phyloP scores from a whole-genome alignment of 1,140 invertebrate species.

The Galleria mellonella region DNA sequence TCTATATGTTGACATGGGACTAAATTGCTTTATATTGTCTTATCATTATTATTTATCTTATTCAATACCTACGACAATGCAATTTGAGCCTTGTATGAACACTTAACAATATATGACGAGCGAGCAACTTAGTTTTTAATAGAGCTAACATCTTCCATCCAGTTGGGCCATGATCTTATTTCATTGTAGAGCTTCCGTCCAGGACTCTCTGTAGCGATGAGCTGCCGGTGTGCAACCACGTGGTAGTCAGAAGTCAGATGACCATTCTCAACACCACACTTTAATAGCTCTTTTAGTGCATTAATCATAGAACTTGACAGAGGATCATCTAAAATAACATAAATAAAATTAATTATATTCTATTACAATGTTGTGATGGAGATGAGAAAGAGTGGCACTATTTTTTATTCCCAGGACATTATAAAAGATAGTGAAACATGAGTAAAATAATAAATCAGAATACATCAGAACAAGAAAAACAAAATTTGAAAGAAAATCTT shows the following conservation, averaged over 20 bases:
- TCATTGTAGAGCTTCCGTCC: conserved; percentile 77
- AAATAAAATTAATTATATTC: neutral
- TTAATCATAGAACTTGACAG: conserved; percentile 74
- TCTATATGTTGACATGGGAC: no score
- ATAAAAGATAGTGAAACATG: neutral
- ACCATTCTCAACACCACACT: conserved; percentile 76
- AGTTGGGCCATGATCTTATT: conserved; percentile 77
- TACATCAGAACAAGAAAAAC: no score
- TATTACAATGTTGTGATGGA: neutral
- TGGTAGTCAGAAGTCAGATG: conserved; percentile 76
- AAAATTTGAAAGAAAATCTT: no score
- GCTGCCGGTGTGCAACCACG: conserved; percentile 78
- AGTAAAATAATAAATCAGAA: no score
- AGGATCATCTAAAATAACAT: conserved; percentile 70
- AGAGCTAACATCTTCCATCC: conserved; percentile 32
- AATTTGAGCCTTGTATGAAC: no score
- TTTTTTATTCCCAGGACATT: no score
- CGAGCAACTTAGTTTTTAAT: conserved; percentile 11
- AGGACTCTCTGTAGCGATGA: conserved; percentile 76
- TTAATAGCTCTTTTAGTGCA: conserved; percentile 75
- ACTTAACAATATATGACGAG: no score
- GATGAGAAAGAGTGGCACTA: conserved; percentile 1
- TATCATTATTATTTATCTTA: no score
- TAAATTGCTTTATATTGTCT: no score
- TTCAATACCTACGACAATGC: no score